Conservation (phyloP, 2,797 vertebrate species). For the Peromyscus eremicus region DNA sequence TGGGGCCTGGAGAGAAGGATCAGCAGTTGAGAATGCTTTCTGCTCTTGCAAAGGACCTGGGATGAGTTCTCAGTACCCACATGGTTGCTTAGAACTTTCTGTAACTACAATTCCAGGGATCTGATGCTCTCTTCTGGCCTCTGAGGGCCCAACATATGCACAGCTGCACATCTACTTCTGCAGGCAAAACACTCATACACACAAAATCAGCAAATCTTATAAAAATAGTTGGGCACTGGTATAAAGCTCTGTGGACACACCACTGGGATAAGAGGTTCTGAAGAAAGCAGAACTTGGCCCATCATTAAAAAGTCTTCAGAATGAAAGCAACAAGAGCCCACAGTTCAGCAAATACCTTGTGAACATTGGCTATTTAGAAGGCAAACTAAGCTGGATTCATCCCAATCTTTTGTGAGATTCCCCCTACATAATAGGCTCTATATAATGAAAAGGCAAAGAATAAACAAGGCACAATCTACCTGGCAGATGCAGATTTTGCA, state of each 20-base stretch:
- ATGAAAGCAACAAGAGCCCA: constrained; percentile 14
- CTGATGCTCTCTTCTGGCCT: not conserved
- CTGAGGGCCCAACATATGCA: not conserved
- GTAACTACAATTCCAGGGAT: not conserved
- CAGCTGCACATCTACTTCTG: not conserved
- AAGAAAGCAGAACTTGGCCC: not conserved
- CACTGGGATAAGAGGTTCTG: not conserved
- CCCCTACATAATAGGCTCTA: not conserved
- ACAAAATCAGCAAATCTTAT: not conserved
- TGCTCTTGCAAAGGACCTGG: not conserved
- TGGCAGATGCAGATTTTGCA: not conserved
- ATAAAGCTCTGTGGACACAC: not conserved
- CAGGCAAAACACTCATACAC: not conserved
- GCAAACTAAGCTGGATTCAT: not conserved
- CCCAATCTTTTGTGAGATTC: not conserved
- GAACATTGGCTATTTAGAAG: constrained; percentile 20
- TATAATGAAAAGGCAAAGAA: not conserved
- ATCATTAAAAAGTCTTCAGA: not conserved
- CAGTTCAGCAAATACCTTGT: constrained; percentile 6
- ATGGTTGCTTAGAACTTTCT: not conserved
- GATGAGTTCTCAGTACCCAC: not conserved
- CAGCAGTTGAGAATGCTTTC: not conserved
- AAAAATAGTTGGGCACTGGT: not conserved
- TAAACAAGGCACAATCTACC: not conserved
- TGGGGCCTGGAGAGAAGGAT: no score